Base-by-base conservation (phyloP, 2,888 invertebrate species). In the Drosophila kambysellisi region DNA sequence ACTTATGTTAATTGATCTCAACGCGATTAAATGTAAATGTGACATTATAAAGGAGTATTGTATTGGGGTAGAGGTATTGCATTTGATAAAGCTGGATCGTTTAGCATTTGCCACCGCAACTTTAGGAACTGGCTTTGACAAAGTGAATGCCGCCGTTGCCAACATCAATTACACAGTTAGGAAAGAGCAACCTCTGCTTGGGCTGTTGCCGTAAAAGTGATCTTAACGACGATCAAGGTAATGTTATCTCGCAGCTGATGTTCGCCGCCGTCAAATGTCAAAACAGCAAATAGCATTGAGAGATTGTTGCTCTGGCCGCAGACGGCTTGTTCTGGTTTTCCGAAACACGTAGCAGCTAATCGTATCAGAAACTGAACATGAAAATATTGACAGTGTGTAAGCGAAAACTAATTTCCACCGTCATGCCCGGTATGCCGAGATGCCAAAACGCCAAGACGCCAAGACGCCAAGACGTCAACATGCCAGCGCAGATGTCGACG, bases 191-290 rank as follows among this genome's bases (percentile, higher is more conserved):
- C 56, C 51, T 59, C 53, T 71, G 41, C 57, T 15, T 9, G 15
- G 32, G 15, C 54, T 68, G 43, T 30, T 43, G 53, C 62, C 63
- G 74, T 70, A 70, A 71, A 66, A 83, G 86, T 81, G 81, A 78
- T 80, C 80, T 68, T 68, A 73, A 35, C 81, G 64, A 72, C 67
- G 81, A 84, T 88, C 83, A 89, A 86, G 89, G 89, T 79, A 79
- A 89, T 59, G 60, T 57, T 57, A 53, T 48, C 54, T 65, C 37
- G 50, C 32, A 51, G 41, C 64, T 73, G 61, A 46, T 65, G 65
- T 58, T 69, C 58, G 66, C 52, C 67, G 65, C 52, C 81, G 59
- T 56, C 76, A 84, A 84, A 84, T 84, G 83, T 87, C 89, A 85
- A 81, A 82, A 70, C 57, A 77, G 62, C 77, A 83, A 60, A n/a